Conservation (phyloP, 1,140 invertebrate species). For the Proales similis region DNA sequence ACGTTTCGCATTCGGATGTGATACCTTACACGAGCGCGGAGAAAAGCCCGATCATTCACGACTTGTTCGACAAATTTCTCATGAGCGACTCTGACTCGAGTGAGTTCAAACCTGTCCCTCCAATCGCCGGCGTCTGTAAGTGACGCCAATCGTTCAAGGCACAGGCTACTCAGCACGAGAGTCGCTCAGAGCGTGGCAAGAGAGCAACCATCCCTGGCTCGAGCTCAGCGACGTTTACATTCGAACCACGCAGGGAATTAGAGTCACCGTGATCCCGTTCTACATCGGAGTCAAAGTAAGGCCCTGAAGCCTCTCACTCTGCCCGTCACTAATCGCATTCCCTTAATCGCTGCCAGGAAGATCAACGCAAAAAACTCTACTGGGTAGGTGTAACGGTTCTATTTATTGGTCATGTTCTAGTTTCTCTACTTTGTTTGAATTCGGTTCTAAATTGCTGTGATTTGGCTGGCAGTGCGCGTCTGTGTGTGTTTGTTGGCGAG, state of each 20-base stretch:
- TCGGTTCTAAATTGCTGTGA: constrained; percentile 17
- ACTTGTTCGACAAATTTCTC: constrained; percentile 91
- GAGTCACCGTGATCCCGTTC: constrained; percentile 93
- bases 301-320: background rate
- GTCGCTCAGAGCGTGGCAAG: constrained; percentile 85
- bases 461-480: too few relatives aligned
- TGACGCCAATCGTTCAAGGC: background rate
- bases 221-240: constrained; percentile 93
- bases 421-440: constrained; percentile 6
- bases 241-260: constrained; percentile 87
- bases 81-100: constrained; percentile 68
- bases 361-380: constrained; percentile 45
- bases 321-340: background rate
- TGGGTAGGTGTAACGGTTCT: constrained; percentile 44
- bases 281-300: constrained; percentile 77
- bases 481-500: too few relatives aligned
- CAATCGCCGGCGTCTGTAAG: constrained; percentile 39
- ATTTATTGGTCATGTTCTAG: too few relatives aligned
- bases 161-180: constrained; percentile 69
- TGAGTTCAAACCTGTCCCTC: constrained; percentile 45
- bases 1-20: constrained; percentile 85
- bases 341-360: constrained; percentile 42
- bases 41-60: constrained; percentile 76
- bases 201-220: constrained; percentile 92
- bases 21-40: constrained; percentile 61